Evolutionary conservation across 2,113 vertebrate genomes (phyloP), one percentile per base, ranked within the genome.

Genomic region (Cyprichromis sp.): DNA sequence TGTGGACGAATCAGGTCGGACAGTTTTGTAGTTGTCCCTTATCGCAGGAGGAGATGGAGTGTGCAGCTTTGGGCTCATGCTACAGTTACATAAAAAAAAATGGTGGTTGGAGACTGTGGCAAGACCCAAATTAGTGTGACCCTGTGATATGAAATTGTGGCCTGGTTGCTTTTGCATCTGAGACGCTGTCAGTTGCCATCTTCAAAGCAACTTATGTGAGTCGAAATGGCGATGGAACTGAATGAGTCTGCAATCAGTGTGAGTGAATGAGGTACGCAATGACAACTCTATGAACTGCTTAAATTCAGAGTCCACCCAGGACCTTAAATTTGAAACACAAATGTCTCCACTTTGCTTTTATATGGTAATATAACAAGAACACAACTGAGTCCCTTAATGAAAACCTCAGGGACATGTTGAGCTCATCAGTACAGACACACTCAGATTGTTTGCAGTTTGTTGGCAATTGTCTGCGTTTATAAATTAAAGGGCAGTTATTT

Each of bases 161-260:
- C 12, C 11, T 40, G 36, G 19, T 21, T 68, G 36, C 7, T 61
- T 61, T 61, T 61, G 57, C 29, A 61, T 31, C 57, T 61, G 57
- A 61, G 29, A n/a, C 0, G 3, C 68, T 11, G 66, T 42, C 36
- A 24, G 38, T 73, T 26, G 68, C 38, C 9, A 10, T 73, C 68
- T 45, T 73, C 71, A 47, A 76, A 76, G 68, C 0, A 17, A 45
- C 14, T 45, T 45, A 45, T 26, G 13, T 29, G 40, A 16, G 14
- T 29, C 0, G 1, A 73, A 9, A 26, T 45, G 40, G 14, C 0
- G 4, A 45, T 45, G 38, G 4, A 26, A 26, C 40, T 2, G 5
- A 16, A 47, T 29, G 9, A 17, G 21, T 17, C 40, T 47, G 9
- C 68, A 2, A 73, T 73, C 40, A 11, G 21, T 45, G 7, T 42